Evolutionary conservation across 1,140 invertebrate species (phyloP).

Genomic region (Drosophila pseudoobscura): DNA sequence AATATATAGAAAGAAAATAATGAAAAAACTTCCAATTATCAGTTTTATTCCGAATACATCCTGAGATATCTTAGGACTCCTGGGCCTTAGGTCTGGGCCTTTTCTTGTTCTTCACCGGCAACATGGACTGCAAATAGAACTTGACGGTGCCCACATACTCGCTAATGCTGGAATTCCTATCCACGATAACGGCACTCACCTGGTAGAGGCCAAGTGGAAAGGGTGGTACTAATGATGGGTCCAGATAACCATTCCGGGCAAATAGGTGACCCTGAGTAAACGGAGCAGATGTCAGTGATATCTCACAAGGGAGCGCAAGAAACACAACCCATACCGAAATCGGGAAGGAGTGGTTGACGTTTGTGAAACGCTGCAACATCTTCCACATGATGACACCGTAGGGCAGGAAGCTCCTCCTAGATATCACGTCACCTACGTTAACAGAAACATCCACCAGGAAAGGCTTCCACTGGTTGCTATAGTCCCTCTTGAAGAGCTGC

Average conservation of each 20-base stretch:
- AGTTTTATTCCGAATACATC: conserved; percentile 20
- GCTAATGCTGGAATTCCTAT: conserved; percentile 3
- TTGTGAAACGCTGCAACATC: conserved; percentile 8
- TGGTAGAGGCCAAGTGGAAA: conserved; percentile 29
- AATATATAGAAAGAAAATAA: conserved; percentile 58
- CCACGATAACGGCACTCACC: background rate
- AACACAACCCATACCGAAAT: conserved; percentile 13
- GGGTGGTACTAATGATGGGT: conserved; percentile 7
- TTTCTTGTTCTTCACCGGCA: conserved; percentile 3
- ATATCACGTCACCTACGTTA: conserved; percentile 27
- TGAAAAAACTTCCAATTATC: background rate
- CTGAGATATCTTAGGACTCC: no score
- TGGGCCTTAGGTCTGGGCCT: background rate
- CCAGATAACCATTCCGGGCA: conserved; percentile 3
- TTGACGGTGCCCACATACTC: conserved; percentile 16
- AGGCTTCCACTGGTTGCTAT: conserved; percentile 39
- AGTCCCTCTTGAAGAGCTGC: conserved; percentile 30
- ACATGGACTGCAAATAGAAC: conserved; percentile 27
- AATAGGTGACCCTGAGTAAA: conserved; percentile 18
- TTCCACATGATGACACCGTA: conserved; percentile 30
- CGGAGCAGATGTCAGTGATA: background rate
- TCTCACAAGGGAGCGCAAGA: no score
- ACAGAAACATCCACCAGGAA: conserved; percentile 32
- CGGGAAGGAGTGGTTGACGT: conserved; percentile 44
- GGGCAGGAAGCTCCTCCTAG: conserved; percentile 8